These are phyloP conservation scores for Psix sp. DNA, from an alignment of 1,140 invertebrate species.

Conservation along the genomic window DNA sequence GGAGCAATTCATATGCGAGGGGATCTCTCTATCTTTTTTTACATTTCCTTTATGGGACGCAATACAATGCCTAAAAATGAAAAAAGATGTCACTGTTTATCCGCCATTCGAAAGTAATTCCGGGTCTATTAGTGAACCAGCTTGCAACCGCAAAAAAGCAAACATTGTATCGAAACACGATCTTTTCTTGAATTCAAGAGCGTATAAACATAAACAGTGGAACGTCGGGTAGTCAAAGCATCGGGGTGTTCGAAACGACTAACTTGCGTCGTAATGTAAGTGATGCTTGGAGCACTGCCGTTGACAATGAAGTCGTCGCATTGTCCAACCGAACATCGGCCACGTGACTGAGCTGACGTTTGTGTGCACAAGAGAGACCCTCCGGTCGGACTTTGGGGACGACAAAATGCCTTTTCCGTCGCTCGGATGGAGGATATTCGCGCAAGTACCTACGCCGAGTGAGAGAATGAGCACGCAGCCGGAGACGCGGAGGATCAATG, in stretches of 20 bases:
- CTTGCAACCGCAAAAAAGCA: slow-evolving; percentile 13
- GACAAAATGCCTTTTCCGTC: slow-evolving; percentile 56
- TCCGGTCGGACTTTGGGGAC: slow-evolving; percentile 55
- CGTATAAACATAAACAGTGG: slow-evolving; percentile 33
- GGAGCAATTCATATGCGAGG: no score
- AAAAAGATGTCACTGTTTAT: no score
- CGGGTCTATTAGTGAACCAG: no score
- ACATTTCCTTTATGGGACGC: no score
- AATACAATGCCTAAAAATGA: no score
- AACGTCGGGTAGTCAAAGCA: slow-evolving; percentile 5
- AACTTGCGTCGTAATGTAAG: slow-evolving; percentile 35
- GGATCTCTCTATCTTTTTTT: no score
- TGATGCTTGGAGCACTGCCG: slow-evolving; percentile 48
- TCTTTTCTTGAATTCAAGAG: slow-evolving; percentile 13
- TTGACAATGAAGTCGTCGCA: slow-evolving; percentile 62
- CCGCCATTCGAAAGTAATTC: no score
- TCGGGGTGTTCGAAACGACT: slow-evolving; percentile 28
- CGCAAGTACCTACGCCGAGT: slow-evolving; percentile 35
- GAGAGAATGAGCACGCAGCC: slow-evolving; percentile 21
- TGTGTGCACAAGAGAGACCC: slow-evolving; percentile 38
- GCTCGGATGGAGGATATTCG: slow-evolving; percentile 60
- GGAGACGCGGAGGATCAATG: slow-evolving; percentile 30
- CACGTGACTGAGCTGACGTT: slow-evolving; percentile 63
- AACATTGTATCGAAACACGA: slow-evolving; percentile 15
- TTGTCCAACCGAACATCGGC: slow-evolving; percentile 59